A percentile compares a stretch with the other conserved stretches of the same genome.
These are phyloP conservation scores for Rallus crepitans DNA, from an alignment of 2,797 vertebrate genomes.

Conservation along the genomic window DNA sequence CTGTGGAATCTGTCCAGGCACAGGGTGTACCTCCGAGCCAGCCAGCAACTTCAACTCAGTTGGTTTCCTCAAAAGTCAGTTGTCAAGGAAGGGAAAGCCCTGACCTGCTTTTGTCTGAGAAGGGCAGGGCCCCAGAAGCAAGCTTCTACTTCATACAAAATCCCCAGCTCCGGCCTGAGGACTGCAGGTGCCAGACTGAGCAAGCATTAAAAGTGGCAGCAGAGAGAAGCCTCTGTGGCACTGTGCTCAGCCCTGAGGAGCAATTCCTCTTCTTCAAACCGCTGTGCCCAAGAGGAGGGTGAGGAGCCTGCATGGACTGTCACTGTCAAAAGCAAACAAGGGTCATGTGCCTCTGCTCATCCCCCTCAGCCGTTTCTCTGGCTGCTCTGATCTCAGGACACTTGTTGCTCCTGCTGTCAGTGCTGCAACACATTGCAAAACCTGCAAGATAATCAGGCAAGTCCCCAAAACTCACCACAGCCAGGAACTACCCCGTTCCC, in stretches of 20 bases:
- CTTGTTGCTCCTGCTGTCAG: not conserved
- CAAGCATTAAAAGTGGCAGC: not conserved
- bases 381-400: not conserved
- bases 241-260: not conserved
- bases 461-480: not conserved
- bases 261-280: not conserved
- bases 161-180: not conserved
- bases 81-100: not conserved
- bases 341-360: not conserved
- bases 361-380: fast-evolving
- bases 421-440: not conserved
- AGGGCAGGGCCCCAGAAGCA: not conserved
- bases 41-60: not conserved
- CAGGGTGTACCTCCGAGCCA: not conserved
- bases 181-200: not conserved
- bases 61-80: fast-evolving
- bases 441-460: not conserved
- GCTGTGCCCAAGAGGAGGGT: fast-evolving
- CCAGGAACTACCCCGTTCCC: not conserved
- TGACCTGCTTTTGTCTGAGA: not conserved
- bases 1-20: not conserved
- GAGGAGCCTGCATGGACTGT: not conserved
- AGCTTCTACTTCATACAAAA: not conserved
- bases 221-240: not conserved
- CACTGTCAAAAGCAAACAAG: fast-evolving